Evolutionary conservation across 2,888 invertebrate species (phyloP).

Genomic region (Scrobipalpa atriplicella): DNA sequence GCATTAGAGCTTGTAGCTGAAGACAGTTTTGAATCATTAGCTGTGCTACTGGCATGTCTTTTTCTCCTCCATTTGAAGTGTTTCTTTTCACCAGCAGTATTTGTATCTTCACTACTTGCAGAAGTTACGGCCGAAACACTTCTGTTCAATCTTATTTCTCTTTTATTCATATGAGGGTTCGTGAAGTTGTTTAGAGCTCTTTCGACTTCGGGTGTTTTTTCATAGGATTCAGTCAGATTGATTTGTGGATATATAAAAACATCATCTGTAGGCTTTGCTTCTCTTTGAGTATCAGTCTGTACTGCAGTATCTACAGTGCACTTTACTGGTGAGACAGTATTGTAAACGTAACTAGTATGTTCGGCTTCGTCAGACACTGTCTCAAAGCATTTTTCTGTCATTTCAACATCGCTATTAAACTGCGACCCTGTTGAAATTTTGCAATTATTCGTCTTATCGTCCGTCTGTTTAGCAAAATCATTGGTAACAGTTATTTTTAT

Average conservation of each 20-base stretch:
- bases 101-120: slow-evolving; percentile 28
- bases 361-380: background rate
- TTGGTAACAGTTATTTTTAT: slow-evolving; percentile 15
- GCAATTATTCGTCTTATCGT: background rate
- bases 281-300: slow-evolving; percentile 44
- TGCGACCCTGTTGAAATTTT: background rate
- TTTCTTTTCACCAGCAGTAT: slow-evolving; percentile 37
- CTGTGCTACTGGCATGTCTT: slow-evolving; percentile 28
- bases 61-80: slow-evolving; percentile 54
- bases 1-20: background rate
- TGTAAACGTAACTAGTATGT: background rate
- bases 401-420: background rate
- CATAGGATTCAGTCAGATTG: background rate
- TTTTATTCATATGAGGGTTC: background rate
- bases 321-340: slow-evolving; percentile 28
- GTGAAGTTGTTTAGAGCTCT: background rate
- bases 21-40: slow-evolving; percentile 7
- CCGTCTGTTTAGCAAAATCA: background rate
- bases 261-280: background rate
- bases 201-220: background rate
- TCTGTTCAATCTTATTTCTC: slow-evolving; percentile 45
- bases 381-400: background rate
- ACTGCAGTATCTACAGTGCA: slow-evolving; percentile 45
- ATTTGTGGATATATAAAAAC: background rate
- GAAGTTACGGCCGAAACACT: slow-evolving; percentile 31